These are phyloP conservation scores for Sebastes minor DNA, from an alignment of 2,797 vertebrate species.

Conservation along the genomic window DNA sequence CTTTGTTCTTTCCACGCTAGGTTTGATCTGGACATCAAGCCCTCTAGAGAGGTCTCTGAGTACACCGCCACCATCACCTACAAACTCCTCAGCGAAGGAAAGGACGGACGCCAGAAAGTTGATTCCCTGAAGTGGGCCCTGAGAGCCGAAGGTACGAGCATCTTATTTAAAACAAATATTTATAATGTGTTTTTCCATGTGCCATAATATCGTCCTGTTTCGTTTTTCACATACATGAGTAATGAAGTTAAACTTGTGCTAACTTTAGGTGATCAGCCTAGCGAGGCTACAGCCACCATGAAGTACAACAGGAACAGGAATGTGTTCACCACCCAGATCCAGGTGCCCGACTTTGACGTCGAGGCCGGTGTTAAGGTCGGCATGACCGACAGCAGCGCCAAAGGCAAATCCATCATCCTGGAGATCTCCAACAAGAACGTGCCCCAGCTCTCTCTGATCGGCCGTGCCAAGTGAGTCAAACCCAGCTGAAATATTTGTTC, in stretches of 20 bases:
- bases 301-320: constrained; percentile 88
- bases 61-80: constrained; percentile 87
- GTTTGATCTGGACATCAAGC: constrained; percentile 83
- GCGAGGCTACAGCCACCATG: constrained; percentile 83
- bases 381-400: constrained; percentile 76
- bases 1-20: constrained; percentile 65
- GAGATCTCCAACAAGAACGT: constrained; percentile 89
- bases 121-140: constrained; percentile 85
- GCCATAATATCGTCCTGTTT: not conserved
- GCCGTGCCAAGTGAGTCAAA: constrained; percentile 86
- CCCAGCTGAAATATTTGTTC: not conserved
- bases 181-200: not conserved
- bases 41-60: constrained; percentile 83
- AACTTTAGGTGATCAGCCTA: constrained; percentile 78
- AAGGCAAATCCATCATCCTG: constrained; percentile 78
- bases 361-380: constrained; percentile 86
- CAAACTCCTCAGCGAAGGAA: constrained; percentile 78
- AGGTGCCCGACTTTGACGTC: constrained; percentile 85
- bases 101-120: constrained; percentile 79
- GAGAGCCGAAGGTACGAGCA: constrained; percentile 87
- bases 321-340: constrained; percentile 84
- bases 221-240: not conserved
- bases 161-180: not conserved
- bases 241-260: constrained; percentile 8
- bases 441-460: constrained; percentile 85